phyloP scores from a whole-genome alignment of 2,113 vertebrate genomes.

The Daboia siamensis region DNA sequence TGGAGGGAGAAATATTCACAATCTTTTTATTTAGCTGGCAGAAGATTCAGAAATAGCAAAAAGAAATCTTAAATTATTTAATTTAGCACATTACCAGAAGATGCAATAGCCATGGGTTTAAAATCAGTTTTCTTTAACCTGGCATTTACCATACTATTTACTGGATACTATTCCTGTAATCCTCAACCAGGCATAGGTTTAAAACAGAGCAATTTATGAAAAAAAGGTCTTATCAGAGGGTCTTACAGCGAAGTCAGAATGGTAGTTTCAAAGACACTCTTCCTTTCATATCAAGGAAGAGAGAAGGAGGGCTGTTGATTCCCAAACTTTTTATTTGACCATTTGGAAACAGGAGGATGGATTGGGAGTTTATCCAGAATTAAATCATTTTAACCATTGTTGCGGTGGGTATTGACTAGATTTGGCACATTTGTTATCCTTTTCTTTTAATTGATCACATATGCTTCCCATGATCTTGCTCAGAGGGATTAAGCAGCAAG shows the following conservation, averaged over 20 bases:
- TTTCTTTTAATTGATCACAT: not conserved
- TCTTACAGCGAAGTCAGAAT: not conserved
- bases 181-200: too few relatives aligned
- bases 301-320: not conserved
- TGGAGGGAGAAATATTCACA: not conserved
- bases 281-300: not conserved
- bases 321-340: not conserved
- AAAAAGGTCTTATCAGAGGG: not conserved
- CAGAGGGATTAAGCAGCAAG: not conserved
- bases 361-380: not conserved
- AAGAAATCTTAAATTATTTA: not conserved
- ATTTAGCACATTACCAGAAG: not conserved
- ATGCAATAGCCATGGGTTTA: not conserved
- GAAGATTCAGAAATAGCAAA: not conserved
- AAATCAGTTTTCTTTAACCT: not conserved
- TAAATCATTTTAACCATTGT: too few relatives aligned
- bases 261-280: not conserved
- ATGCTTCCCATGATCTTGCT: not conserved
- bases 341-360: not conserved
- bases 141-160: not conserved
- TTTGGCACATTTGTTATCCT: too few relatives aligned
- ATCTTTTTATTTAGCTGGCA: not conserved
- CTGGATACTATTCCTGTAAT: not conserved
- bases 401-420: not conserved
- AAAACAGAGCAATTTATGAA: not conserved